Base-by-base conservation (phyloP, 2,797 vertebrate genomes). In the Allenopithecus nigroviridis region DNA sequence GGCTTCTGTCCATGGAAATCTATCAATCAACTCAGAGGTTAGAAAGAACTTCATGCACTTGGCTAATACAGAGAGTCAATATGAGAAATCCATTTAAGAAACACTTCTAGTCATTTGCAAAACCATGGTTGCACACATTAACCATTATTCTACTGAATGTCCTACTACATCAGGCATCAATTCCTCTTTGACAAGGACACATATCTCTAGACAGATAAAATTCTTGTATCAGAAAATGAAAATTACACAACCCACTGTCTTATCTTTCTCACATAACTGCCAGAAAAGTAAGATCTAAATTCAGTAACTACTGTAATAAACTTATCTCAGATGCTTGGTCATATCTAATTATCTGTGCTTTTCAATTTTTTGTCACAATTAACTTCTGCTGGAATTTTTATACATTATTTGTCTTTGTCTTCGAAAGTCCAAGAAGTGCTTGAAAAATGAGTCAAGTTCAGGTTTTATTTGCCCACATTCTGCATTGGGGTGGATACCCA, bases 241-340 rank as follows among this genome's bases (percentile, higher is more conserved):
- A 94, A 95, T 89, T 75, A 92, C 33, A 94, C 16, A 86, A 61
- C 2, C 39, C 72, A 94, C 39, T 78, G 70, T 80, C 68, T 55
- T 80, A 50, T 36, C 41, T 96, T 95, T 96, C 76, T 90, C 87
- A 85, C 33, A 76, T 93, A 93, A 87, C 33, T 95, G 72, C 93
- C 93, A 93, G 64, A 95, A 96, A 97, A 95, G 43, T 81, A 95
- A 96, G 7, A 90, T 80, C 72, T 97, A 95, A 79, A 94, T 75
- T 90, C 64, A 96, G 61, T 74, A 85, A 70, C 75, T 72, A 75
- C 39, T 6, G 2, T 84, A 95, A 97, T 91, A 91, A 96, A 94
- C 48, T 79, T 79, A 93, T 91, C 89, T 94, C 91, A 85, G 81
- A 91, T 57, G 33, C 30, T 79, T 76, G 48, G 14, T 92, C 89